Conservation (phyloP, 2,113 vertebrate species). For the Perccottus glenii region DNA sequence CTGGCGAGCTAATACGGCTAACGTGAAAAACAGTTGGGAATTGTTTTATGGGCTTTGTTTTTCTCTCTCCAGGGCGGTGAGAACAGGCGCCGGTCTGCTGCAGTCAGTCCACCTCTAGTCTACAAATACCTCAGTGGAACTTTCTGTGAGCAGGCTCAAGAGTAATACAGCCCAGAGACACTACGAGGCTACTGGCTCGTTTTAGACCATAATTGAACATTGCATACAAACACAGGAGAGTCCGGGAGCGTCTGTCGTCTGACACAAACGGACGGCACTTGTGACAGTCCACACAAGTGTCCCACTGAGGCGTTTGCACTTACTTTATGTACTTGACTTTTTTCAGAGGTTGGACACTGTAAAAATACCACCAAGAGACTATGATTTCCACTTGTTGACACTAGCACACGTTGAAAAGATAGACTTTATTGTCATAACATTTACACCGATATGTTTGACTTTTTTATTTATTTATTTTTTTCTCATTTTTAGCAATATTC, state of each 20-base stretch:
- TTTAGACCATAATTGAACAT: slow-evolving; percentile 75
- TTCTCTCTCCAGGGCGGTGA: slow-evolving; percentile 68
- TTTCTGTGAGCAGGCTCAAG: slow-evolving; percentile 68
- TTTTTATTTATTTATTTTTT: slow-evolving; percentile 72
- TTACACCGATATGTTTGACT: slow-evolving; percentile 87
- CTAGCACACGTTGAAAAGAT: slow-evolving; percentile 83
- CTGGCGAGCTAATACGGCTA: slow-evolving; percentile 74
- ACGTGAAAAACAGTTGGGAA: slow-evolving; percentile 78
- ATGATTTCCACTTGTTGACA: slow-evolving; percentile 43
- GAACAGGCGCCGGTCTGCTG: slow-evolving; percentile 78
- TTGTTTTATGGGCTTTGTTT: slow-evolving; percentile 77
- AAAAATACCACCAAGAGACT: slow-evolving; percentile 9
- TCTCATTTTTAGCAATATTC: slow-evolving; percentile 86
- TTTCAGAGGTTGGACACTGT: slow-evolving; percentile 24
- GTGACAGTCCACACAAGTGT: slow-evolving; percentile 54
- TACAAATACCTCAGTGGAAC: slow-evolving; percentile 77
- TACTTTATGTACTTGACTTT: slow-evolving; percentile 51
- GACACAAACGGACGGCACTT: slow-evolving; percentile 70
- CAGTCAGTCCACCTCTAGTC: slow-evolving; percentile 69
- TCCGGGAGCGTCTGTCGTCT: slow-evolving; percentile 32
- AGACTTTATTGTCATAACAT: slow-evolving; percentile 89
- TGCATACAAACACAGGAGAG: slow-evolving; percentile 68
- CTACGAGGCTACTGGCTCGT: slow-evolving; percentile 31
- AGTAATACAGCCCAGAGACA: slow-evolving; percentile 63
- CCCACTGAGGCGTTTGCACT: slow-evolving; percentile 40